Evolutionary conservation across 2,888 invertebrate species (phyloP), one percentile per base, ranked within the genome.

Genomic region (Drosophila formosana): DNA sequence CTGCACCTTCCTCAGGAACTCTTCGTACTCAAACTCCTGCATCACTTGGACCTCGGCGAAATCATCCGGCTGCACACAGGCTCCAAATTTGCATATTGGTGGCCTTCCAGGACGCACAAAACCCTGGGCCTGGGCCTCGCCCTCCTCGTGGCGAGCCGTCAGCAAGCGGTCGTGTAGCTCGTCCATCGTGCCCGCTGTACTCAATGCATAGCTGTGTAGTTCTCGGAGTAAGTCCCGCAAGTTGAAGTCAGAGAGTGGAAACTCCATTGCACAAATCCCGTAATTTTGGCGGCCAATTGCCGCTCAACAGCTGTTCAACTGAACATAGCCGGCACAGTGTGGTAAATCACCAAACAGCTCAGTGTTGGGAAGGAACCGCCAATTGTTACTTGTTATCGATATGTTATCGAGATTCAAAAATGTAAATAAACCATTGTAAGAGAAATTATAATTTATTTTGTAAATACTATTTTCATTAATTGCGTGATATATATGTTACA

Each of bases 91-190:
- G 4, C 43, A 6, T 9, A 75, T 56, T 6, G 72, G 75, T 1
- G 76, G 18, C 4, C 76, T 56, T 8, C 72, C 76, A 1, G 75
- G 68, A 3, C 68, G 60, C 8, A 58, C 34, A n/a, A 51, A 64
- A 7, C 75, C 75, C 41, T 76, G 68, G 6, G 73, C 76, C 39
- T 75, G 75, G 13, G 76, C 72, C 47, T 75, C 76, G 4, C 72
- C 72, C 26, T 72, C 57, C 6, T 75, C 76, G 45, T 62, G 47
- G 3, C 75, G 57, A 3, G 72, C 68, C 28, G 23, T 13, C 25
- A 55, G 9, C 11, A 75, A 34, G 2, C 75, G 76, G 1, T 64
- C 72, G 1, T 32, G 45, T 0, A 75, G 55, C 34, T 76, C 41
- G 23, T 68, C 49, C 3, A 56, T 53, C 3, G 56, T 58, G 6